These are phyloP conservation scores for Vultur gryphus DNA, from an alignment of 2,797 vertebrate genomes.

Conservation along the genomic window DNA sequence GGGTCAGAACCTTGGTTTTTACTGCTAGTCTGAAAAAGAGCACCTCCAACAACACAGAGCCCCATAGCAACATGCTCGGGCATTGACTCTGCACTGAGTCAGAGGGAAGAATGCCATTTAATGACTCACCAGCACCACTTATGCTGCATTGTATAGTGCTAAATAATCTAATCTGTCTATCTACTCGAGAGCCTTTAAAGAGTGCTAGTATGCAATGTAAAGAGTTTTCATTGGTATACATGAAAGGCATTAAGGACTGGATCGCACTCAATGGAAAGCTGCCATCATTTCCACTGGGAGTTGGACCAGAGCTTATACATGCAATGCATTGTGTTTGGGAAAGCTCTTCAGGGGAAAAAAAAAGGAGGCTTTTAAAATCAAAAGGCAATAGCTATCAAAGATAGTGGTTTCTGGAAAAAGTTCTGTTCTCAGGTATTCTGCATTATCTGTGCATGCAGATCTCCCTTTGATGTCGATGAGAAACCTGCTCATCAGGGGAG, in stretches of 20 bases:
- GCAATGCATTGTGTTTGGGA: background rate
- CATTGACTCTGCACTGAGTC: conserved; percentile 57
- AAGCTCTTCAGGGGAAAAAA: background rate
- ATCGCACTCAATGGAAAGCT: background rate
- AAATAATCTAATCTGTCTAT: conserved; percentile 68
- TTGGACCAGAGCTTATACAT: background rate
- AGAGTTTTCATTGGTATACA: conserved; percentile 50
- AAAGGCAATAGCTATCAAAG: conserved; percentile 46
- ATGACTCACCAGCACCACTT: conserved; percentile 62
- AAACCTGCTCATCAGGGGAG: background rate
- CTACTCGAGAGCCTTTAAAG: conserved; percentile 48
- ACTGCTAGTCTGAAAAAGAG: background rate
- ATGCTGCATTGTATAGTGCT: conserved; percentile 45
- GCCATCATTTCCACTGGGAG: conserved; percentile 16
- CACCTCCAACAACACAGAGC: conserved; percentile 37
- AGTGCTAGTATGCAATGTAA: conserved; percentile 47
- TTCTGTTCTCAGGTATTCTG: conserved; percentile 16
- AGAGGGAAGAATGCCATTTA: conserved; percentile 48
- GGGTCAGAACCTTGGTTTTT: background rate
- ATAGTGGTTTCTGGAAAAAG: conserved; percentile 38
- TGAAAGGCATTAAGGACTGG: conserved; percentile 48
- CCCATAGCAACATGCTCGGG: conserved; percentile 54
- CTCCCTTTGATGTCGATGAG: conserved; percentile 46
- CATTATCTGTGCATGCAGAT: conserved; percentile 35
- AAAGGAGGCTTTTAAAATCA: background rate